Evolutionary conservation across 2,113 vertebrate genomes (phyloP).

Genomic region (Boulengeromyrus knoepffleri): DNA sequence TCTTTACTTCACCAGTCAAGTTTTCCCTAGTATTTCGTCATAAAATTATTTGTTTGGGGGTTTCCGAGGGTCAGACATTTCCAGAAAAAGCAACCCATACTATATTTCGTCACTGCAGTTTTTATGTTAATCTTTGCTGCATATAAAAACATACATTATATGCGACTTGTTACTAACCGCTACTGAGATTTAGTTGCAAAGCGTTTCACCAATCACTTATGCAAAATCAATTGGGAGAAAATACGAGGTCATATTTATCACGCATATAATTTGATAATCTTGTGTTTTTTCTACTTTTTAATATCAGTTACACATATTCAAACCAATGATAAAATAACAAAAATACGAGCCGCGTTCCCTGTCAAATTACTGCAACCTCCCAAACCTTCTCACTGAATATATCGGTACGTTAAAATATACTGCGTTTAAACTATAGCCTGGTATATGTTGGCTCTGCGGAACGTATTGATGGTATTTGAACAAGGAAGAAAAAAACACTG

Average conservation of each 20-base stretch:
- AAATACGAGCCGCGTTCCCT: not conserved
- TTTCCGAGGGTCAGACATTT: not conserved
- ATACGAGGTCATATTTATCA: not conserved
- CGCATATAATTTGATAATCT: not conserved
- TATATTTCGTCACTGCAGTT: not conserved
- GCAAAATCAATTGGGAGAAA: not conserved
- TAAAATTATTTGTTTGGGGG: not conserved
- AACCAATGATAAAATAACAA: not conserved
- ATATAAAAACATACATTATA: not conserved
- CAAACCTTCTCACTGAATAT: not conserved
- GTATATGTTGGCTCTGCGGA: not conserved
- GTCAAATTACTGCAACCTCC: not conserved
- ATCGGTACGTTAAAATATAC: not conserved
- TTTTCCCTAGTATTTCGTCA: not conserved
- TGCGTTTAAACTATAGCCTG: not conserved
- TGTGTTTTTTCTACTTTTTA: not conserved
- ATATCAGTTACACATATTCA: not conserved
- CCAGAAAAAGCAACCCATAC: not conserved
- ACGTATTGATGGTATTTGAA: not conserved
- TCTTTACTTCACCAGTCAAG: constrained; percentile 3
- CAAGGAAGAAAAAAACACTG: not conserved
- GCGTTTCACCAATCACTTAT: not conserved
- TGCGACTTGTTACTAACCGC: not conserved
- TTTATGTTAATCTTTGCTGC: not conserved
- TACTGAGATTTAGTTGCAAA: not conserved